A percentile compares a stretch with the other conserved stretches of the same genome.
Evolutionary conservation across 2,888 invertebrate species (phyloP).

Genomic region (Blastobasis lacticolella): DNA sequence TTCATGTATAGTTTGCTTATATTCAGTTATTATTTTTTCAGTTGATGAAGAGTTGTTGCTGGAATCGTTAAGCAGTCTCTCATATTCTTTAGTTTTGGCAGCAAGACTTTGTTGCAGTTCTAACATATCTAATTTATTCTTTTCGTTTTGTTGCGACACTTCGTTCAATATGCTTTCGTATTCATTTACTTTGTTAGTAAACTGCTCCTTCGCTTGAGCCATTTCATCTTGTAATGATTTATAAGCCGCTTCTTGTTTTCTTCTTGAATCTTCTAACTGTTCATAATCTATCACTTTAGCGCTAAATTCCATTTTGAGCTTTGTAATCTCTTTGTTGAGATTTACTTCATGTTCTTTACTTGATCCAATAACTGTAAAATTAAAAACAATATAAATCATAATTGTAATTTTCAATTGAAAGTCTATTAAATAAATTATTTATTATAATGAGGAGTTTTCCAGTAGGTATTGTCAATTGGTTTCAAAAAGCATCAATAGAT

Average conservation of each 20-base stretch:
- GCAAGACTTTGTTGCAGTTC: conserved; percentile 53
- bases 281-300: conserved; percentile 72
- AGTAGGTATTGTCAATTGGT: too few species aligned
- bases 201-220: conserved; percentile 47
- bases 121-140: conserved; percentile 52
- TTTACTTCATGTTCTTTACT: conserved; percentile 67
- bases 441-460: too few species aligned
- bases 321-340: conserved; percentile 66
- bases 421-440: too few species aligned
- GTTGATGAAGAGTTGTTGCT: conserved; percentile 47
- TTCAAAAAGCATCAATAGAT: too few species aligned
- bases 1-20: conserved; percentile 65
- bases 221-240: conserved; percentile 58
- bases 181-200: conserved; percentile 57
- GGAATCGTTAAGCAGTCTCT: conserved; percentile 51
- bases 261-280: conserved; percentile 55
- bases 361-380: conserved; percentile 52
- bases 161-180: conserved; percentile 60
- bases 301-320: conserved; percentile 71
- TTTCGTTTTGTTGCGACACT: conserved; percentile 56
- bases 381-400: not conserved
- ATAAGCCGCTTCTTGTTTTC: conserved; percentile 47
- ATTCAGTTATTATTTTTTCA: conserved; percentile 59
- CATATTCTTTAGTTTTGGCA: conserved; percentile 53
- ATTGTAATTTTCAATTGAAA: too few species aligned